Conservation (phyloP, 2,797 vertebrate genomes). For the Limosa lapponica region DNA sequence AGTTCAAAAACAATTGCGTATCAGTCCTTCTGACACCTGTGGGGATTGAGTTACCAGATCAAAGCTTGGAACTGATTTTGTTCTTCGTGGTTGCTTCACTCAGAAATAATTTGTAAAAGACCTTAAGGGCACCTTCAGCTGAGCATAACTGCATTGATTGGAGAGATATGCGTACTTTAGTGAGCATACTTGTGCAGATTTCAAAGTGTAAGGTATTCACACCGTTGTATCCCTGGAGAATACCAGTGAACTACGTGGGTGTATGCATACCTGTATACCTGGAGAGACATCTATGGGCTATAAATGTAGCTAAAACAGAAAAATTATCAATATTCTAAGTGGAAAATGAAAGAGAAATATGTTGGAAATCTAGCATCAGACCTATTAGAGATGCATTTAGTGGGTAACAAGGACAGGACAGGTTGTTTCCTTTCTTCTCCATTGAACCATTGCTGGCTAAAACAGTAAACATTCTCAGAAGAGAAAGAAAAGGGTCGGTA, state of each 20-base stretch:
- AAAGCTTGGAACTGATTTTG: conserved; percentile 24
- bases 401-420: not conserved
- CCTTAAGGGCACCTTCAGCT: conserved; percentile 25
- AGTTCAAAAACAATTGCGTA: not conserved
- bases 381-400: not conserved
- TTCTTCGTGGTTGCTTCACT: not conserved
- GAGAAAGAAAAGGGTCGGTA: not conserved
- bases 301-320: not conserved
- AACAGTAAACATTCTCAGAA: not conserved
- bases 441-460: not conserved
- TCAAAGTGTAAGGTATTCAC: conserved; percentile 33
- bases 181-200: conserved; percentile 12
- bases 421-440: not conserved
- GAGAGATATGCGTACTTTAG: conserved; percentile 22
- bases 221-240: conserved; percentile 5
- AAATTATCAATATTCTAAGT: not conserved
- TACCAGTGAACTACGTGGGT: not conserved
- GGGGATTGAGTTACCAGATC: not conserved
- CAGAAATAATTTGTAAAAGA: conserved; percentile 33
- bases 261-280: not conserved
- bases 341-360: not conserved
- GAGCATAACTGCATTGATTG: conserved; percentile 3
- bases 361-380: not conserved
- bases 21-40: conserved; percentile 23
- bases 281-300: not conserved